Conservation (phyloP, 2,888 invertebrate species). For the Mythimna impura region DNA sequence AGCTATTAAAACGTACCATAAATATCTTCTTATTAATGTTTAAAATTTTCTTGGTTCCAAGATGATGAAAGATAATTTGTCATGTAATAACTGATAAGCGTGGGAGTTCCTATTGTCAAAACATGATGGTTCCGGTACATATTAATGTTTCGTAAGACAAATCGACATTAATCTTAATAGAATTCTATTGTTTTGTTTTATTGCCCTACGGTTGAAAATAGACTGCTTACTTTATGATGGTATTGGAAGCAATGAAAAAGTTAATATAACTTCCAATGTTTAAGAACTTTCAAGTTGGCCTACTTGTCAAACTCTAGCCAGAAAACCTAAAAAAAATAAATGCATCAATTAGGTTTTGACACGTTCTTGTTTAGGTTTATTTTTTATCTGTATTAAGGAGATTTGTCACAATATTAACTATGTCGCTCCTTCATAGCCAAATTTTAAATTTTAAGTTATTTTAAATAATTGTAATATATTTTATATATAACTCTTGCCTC, state of each 20-base stretch:
- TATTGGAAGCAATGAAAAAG: not conserved
- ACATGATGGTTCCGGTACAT: not conserved
- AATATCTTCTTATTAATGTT: too few species aligned
- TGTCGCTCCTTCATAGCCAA: too few species aligned
- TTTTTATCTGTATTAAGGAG: too few species aligned
- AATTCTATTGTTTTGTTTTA: constrained; percentile 35
- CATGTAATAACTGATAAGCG: constrained; percentile 1
- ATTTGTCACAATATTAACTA: too few species aligned
- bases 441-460: too few species aligned
- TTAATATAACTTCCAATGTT: not conserved
- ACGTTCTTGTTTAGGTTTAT: too few species aligned
- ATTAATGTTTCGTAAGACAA: constrained; percentile 18
- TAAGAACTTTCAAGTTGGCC: too few species aligned
- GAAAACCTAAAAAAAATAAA: too few species aligned
- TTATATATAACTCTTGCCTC: too few species aligned
- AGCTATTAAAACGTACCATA: too few species aligned
- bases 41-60: not conserved
- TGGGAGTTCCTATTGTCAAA: constrained; percentile 27
- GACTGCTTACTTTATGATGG: not conserved
- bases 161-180: constrained; percentile 13
- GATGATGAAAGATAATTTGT: constrained; percentile 12
- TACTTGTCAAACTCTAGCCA: not conserved
- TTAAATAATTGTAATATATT: too few species aligned
- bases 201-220: not conserved
- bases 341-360: too few species aligned